Evolutionary conservation across 2,888 invertebrate species (phyloP).

Genomic region (Fragum sueziense): DNA sequence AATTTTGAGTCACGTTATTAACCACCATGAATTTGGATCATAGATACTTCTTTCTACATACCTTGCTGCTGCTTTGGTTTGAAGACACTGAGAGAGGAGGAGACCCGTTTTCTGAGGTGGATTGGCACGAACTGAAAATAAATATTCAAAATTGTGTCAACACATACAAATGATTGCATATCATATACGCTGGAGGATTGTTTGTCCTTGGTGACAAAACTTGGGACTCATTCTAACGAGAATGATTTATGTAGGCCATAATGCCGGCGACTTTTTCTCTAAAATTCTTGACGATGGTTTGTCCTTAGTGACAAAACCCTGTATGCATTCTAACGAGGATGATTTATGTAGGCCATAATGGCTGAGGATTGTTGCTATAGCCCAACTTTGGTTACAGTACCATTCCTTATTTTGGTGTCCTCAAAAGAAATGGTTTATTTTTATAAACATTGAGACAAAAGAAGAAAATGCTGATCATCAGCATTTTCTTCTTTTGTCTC

Average conservation of each 20-base stretch:
- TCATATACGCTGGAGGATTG: conserved; percentile 84
- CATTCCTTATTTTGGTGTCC: conserved; percentile 43
- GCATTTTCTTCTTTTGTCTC: no score
- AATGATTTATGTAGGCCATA: conserved; percentile 86
- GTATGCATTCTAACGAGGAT: conserved; percentile 88
- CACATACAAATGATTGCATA: conserved; percentile 58
- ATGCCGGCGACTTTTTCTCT: conserved; percentile 84
- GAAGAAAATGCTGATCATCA: no score
- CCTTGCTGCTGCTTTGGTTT: conserved; percentile 46
- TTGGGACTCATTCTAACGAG: conserved; percentile 89
- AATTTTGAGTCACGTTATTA: no score
- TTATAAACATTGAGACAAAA: no score
- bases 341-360: conserved; percentile 87
- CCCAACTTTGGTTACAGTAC: conserved; percentile 87
- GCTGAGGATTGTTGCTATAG: conserved; percentile 91
- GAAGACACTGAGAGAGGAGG: conserved; percentile 49
- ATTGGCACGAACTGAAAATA: conserved; percentile 89
- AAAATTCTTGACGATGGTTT: conserved; percentile 86
- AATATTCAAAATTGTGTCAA: neutral
- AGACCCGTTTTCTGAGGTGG: conserved; percentile 87
- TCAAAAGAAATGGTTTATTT: no score
- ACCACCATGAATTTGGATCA: no score
- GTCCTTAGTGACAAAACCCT: conserved; percentile 93
- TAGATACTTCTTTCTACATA: conserved; percentile 3
- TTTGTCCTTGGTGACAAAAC: conserved; percentile 93